Conservation (phyloP, 2,888 invertebrate genomes). For the Sipunculus nudus region DNA sequence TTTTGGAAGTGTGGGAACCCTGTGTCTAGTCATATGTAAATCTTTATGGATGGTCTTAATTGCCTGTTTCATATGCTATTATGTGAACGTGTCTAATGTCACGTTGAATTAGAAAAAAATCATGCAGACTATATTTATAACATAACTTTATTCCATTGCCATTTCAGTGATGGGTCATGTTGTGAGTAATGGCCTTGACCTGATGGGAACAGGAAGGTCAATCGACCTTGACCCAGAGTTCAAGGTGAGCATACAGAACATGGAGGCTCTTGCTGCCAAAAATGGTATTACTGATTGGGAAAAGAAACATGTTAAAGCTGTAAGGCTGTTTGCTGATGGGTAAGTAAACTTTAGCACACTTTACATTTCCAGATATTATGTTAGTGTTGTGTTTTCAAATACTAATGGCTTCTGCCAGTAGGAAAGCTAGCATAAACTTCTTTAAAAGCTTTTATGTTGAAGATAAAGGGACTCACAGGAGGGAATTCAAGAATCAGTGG, state of each 20-base stretch:
- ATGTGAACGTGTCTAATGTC: too few species aligned
- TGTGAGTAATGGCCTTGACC: constrained; percentile 65
- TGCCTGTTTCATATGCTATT: too few species aligned
- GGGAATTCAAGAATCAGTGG: too few species aligned
- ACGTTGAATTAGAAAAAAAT: too few species aligned
- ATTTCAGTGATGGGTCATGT: constrained; percentile 68
- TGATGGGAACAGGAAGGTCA: constrained; percentile 66
- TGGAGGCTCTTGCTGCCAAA: constrained; percentile 51
- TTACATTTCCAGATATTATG: not conserved
- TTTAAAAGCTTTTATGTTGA: constrained; percentile 25
- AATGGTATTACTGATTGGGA: constrained; percentile 58
- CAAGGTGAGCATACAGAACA: constrained; percentile 51
- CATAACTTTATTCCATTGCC: constrained; percentile 1
- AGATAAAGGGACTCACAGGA: too few species aligned
- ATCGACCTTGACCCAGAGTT: constrained; percentile 57
- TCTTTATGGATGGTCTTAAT: too few species aligned
- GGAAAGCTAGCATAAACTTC: too few species aligned
- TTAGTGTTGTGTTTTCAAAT: not conserved
- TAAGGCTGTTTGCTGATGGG: constrained; percentile 66
- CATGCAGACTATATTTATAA: constrained; percentile 7
- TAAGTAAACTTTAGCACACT: constrained; percentile 40
- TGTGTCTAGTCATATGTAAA: too few species aligned
- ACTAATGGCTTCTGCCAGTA: too few species aligned
- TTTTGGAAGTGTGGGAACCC: too few species aligned
- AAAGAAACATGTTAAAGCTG: constrained; percentile 65